Evolutionary conservation across 2,797 vertebrate species (phyloP).

Genomic region (Muscicapa striata): DNA sequence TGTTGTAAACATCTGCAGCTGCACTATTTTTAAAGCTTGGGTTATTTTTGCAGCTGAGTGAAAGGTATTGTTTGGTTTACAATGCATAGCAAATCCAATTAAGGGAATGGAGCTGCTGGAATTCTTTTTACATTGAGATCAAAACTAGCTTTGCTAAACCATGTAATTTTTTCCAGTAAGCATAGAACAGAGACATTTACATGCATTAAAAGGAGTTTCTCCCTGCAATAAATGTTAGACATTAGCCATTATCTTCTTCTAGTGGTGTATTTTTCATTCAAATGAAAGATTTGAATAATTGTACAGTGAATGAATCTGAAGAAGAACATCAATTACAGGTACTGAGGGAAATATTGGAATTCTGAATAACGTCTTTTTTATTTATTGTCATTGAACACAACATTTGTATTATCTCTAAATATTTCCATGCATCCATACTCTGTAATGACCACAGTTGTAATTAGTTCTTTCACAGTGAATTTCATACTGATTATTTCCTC

Average conservation of each 20-base stretch:
- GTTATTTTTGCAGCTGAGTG: constrained; percentile 53
- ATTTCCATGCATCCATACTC: neutral
- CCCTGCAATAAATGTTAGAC: constrained; percentile 20
- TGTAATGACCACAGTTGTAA: neutral
- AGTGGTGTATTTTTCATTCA: neutral
- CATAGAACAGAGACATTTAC: constrained; percentile 40
- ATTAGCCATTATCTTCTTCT: constrained; percentile 44
- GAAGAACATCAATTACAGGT: constrained; percentile 14
- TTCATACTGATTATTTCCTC: neutral
- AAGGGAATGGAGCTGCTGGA: constrained; percentile 58
- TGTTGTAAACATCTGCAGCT: constrained; percentile 29
- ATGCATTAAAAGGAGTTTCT: constrained; percentile 50
- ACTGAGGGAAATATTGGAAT: constrained; percentile 19
- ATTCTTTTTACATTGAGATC: constrained; percentile 69
- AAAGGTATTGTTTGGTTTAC: constrained; percentile 70
- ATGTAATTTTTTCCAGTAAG: constrained; percentile 71
- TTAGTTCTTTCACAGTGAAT: neutral
- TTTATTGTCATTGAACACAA: neutral
- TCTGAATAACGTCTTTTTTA: neutral
- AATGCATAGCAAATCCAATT: constrained; percentile 77
- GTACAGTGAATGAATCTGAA: constrained; percentile 2
- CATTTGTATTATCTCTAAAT: neutral
- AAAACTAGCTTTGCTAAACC: constrained; percentile 71
- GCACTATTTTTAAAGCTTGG: constrained; percentile 53
- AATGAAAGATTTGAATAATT: constrained; percentile 28